A percentile compares a stretch with the other conserved stretches of the same genome.
phyloP scores from a whole-genome alignment of 1,140 invertebrate genomes.

The Ceratina calcarata region DNA sequence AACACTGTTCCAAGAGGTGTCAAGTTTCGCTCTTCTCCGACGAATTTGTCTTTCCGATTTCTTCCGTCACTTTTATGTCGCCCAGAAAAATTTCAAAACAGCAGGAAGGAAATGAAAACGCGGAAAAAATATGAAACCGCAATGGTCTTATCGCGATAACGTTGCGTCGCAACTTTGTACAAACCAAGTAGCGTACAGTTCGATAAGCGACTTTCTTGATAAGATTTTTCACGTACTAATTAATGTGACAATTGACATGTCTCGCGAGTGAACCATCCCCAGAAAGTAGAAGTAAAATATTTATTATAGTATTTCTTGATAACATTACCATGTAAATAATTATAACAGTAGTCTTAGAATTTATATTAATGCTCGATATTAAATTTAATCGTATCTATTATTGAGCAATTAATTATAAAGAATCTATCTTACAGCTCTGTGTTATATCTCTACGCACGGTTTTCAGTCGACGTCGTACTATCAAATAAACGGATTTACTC shows the following conservation, averaged over 20 bases:
- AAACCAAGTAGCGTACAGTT: neutral
- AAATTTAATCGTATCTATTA: constrained; percentile 68
- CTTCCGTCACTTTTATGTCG: constrained; percentile 1
- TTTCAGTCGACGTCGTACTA: constrained; percentile 8
- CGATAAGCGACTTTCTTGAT: neutral
- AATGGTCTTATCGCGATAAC: neutral
- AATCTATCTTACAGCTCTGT: constrained; percentile 65
- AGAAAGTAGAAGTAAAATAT: constrained; percentile 65
- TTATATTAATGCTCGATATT: constrained; percentile 61
- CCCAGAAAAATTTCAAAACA: neutral
- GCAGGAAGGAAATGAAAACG: neutral
- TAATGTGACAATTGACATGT: too few species aligned
- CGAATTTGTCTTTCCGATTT: neutral
- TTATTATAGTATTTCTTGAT: constrained; percentile 63
- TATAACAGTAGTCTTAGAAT: constrained; percentile 52
- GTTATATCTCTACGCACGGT: constrained; percentile 31
- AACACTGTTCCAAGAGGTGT: neutral
- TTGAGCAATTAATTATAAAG: constrained; percentile 72
- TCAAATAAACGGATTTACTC: too few species aligned
- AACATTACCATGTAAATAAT: constrained; percentile 60
- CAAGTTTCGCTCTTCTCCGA: neutral
- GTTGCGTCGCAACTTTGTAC: neutral
- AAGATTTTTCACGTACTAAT: neutral
- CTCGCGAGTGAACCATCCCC: neutral
- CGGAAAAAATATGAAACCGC: constrained; percentile 51